Percentiles rank a stretch among this genome's conserved stretches.
phyloP scores from a whole-genome alignment of 2,113 vertebrate species.

The Pterocles orientalis region DNA sequence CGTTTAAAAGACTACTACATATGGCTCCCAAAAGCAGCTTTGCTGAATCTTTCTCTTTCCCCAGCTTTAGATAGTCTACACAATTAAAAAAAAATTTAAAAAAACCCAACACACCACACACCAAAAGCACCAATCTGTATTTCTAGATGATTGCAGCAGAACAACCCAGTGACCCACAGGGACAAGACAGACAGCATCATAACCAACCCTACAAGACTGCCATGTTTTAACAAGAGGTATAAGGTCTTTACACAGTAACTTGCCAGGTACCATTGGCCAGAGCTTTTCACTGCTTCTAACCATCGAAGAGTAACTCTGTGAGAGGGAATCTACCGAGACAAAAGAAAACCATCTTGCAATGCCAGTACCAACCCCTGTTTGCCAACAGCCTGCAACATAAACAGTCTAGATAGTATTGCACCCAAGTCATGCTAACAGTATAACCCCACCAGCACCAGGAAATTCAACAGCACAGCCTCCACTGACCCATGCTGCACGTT shows the following conservation, averaged over 20 bases:
- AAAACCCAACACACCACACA: too few species aligned
- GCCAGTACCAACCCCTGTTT: not conserved
- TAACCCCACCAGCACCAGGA: not conserved
- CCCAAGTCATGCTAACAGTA: not conserved
- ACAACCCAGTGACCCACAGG: not conserved
- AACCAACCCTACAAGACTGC: fast-evolving
- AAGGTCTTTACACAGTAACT: not conserved
- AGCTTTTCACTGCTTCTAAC: not conserved
- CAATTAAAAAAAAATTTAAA: not conserved
- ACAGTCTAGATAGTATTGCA: not conserved
- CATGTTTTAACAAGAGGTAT: not conserved
- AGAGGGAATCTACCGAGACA: not conserved
- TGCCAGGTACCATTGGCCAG: not conserved
- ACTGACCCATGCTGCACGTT: fast-evolving
- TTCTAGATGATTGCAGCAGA: not conserved
- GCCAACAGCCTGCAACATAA: not conserved
- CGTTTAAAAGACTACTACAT: constrained; percentile 3
- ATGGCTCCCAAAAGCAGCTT: not conserved
- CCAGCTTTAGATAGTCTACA: not conserved
- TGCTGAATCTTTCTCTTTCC: not conserved
- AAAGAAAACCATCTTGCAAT: not conserved
- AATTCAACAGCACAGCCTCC: not conserved
- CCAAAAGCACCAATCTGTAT: not conserved
- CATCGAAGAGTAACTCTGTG: fast-evolving
- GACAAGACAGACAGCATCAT: not conserved